phyloP scores from a whole-genome alignment of 2,888 invertebrate genomes.

The Eledona agricola region DNA sequence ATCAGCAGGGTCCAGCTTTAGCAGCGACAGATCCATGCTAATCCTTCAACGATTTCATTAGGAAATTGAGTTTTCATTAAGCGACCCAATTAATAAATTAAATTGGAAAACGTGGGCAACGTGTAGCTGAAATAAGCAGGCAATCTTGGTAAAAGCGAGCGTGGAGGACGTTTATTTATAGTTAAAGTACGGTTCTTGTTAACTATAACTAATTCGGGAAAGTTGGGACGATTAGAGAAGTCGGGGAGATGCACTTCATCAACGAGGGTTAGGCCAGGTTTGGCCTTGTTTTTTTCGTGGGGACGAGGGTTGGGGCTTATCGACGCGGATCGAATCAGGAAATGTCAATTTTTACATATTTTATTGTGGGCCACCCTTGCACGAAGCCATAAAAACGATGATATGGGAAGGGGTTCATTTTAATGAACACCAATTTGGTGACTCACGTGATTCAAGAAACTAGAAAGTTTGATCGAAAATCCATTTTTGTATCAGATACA shows the following conservation, averaged over 20 bases:
- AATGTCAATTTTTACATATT: no score
- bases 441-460: no score
- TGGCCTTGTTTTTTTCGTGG: background rate
- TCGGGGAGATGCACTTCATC: conserved; percentile 17
- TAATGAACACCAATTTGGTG: no score
- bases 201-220: conserved; percentile 23
- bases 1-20: conserved; percentile 12
- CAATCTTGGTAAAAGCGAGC: conserved; percentile 24
- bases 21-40: conserved; percentile 14
- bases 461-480: no score
- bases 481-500: no score
- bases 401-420: no score
- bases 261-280: conserved; percentile 1
- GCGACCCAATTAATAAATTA: conserved; percentile 22
- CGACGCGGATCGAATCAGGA: no score
- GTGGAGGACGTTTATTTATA: background rate
- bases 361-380: conserved; percentile 14
- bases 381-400: conserved; percentile 23
- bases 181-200: conserved; percentile 2
- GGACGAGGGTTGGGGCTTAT: conserved; percentile 8
- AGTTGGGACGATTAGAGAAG: conserved; percentile 15
- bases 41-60: conserved; percentile 23
- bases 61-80: conserved; percentile 24
- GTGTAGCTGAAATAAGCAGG: conserved; percentile 18
- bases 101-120: conserved; percentile 19